Evolutionary conservation across 2,888 invertebrate genomes (phyloP).

Genomic region (Sinotaia quadrata): DNA sequence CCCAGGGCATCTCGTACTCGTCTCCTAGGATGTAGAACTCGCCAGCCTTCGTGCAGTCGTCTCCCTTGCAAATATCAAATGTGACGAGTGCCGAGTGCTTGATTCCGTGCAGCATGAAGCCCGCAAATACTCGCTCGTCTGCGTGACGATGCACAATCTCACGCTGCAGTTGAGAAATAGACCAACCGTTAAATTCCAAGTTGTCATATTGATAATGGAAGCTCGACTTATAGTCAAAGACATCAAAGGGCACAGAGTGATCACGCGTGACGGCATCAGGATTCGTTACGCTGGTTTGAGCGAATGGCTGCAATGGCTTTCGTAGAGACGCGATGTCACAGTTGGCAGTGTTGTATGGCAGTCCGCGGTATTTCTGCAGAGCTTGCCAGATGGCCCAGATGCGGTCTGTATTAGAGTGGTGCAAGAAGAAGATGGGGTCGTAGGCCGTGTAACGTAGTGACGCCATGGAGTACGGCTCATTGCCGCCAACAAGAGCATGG

Average conservation of each 20-base stretch:
- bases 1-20: conserved; percentile 41
- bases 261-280: conserved; percentile 39
- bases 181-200: conserved; percentile 45
- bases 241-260: conserved; percentile 39
- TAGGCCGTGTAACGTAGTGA: conserved; percentile 41
- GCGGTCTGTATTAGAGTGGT: conserved; percentile 44
- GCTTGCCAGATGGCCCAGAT: conserved; percentile 43
- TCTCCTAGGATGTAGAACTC: conserved; percentile 43
- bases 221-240: conserved; percentile 39
- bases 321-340: conserved; percentile 40
- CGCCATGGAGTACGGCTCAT: conserved; percentile 40
- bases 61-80: conserved; percentile 31
- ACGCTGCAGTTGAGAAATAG: conserved; percentile 39
- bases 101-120: conserved; percentile 43
- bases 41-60: conserved; percentile 33
- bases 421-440: conserved; percentile 44
- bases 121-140: conserved; percentile 40
- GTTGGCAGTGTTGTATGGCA: conserved; percentile 41
- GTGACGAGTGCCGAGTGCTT: conserved; percentile 34
- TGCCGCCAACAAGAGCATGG: conserved; percentile 42
- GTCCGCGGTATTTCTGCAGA: conserved; percentile 40
- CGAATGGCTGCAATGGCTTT: conserved; percentile 39
- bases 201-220: conserved; percentile 39
- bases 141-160: conserved; percentile 31
- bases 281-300: conserved; percentile 34